phyloP scores from a whole-genome alignment of 2,113 vertebrate genomes.

The Nansenia antarctica region DNA sequence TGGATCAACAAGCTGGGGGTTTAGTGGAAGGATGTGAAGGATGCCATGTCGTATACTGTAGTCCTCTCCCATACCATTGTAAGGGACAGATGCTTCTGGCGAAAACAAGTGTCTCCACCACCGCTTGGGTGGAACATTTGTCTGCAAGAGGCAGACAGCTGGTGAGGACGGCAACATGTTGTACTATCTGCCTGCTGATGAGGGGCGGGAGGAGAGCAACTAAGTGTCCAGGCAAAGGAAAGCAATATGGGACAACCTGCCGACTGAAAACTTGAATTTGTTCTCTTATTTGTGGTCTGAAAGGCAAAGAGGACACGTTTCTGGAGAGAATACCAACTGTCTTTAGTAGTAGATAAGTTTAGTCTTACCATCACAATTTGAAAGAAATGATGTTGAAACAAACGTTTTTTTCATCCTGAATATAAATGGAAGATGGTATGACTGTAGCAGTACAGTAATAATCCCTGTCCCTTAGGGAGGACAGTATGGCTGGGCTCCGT shows the following conservation, averaged over 20 bases:
- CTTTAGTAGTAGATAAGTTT: not conserved
- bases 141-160: not conserved
- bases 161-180: not conserved
- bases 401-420: not conserved
- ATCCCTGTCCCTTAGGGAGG: too few relatives aligned
- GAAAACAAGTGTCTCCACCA: not conserved
- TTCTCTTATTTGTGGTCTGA: too few relatives aligned
- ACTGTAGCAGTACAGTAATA: too few relatives aligned
- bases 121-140: not conserved
- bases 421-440: too few relatives aligned
- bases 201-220: not conserved
- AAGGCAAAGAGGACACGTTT: too few relatives aligned
- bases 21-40: conserved; percentile 29
- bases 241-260: not conserved
- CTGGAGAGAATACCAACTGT: not conserved
- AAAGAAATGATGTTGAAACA: not conserved
- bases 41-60: too few relatives aligned
- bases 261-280: not conserved
- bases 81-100: not conserved
- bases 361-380: not conserved
- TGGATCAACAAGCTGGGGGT: conserved; percentile 8
- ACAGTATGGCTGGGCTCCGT: not conserved
- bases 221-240: not conserved
- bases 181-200: not conserved
- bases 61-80: not conserved